A percentile compares a stretch with the other conserved stretches of the same genome.
Conservation (phyloP, 2,797 vertebrate genomes). For the Serranus cabrilla region DNA sequence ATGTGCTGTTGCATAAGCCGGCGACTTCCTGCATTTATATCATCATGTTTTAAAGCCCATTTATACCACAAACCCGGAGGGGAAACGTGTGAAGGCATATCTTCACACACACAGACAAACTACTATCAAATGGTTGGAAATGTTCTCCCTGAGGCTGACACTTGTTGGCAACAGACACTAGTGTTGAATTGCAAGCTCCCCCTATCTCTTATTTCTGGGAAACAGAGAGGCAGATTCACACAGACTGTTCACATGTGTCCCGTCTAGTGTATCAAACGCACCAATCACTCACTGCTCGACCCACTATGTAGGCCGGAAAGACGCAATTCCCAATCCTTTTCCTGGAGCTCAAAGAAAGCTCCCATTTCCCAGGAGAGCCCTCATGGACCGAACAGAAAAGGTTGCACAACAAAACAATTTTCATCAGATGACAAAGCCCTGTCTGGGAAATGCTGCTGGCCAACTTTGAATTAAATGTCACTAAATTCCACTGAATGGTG, state of each 20-base stretch:
- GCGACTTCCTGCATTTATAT: slow-evolving; percentile 53
- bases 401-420: slow-evolving; percentile 72
- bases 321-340: slow-evolving; percentile 62
- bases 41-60: slow-evolving; percentile 30
- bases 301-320: slow-evolving; percentile 31
- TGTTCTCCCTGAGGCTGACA: slow-evolving; percentile 32
- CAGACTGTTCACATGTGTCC: slow-evolving; percentile 31
- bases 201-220: slow-evolving; percentile 43
- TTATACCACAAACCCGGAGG: slow-evolving; percentile 19
- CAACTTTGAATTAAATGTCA: slow-evolving; percentile 64
- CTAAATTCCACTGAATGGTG: slow-evolving; percentile 54
- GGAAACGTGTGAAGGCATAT: slow-evolving; percentile 6
- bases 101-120: slow-evolving; percentile 26
- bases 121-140: slow-evolving; percentile 32
- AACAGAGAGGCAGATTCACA: slow-evolving; percentile 36
- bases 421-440: slow-evolving; percentile 55
- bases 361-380: slow-evolving; percentile 54
- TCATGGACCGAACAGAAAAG: slow-evolving; percentile 42
- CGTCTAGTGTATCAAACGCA: slow-evolving; percentile 41
- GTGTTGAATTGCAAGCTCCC: slow-evolving; percentile 52
- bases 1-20: slow-evolving; percentile 59
- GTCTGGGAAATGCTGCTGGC: slow-evolving; percentile 34
- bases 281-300: slow-evolving; percentile 28
- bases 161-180: slow-evolving; percentile 30
- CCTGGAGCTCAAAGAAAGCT: slow-evolving; percentile 58